Base-by-base conservation (phyloP, 92 coral and sea anemone genomes). In the Diadumene lineata region DNA sequence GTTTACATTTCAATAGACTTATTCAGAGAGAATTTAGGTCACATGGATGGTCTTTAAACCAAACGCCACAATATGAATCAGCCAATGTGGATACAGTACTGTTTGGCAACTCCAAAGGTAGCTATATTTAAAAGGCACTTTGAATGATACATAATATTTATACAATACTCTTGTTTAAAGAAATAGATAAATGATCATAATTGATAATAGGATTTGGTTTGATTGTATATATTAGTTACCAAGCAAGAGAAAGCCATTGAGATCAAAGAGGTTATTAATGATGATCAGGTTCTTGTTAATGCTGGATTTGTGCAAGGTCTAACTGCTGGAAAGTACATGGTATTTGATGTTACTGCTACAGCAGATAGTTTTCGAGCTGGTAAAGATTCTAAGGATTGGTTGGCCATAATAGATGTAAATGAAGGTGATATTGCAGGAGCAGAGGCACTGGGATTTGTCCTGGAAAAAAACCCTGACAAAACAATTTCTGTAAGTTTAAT, bases 21-120 rank as follows among this genome's bases (percentile, higher is more conserved):
- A 25, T 69, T 30, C 7, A 30, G 24, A 50, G 48, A 22, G 75
- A 70, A 19, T 70, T 70, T 34, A 70, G 55, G 51, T 28, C n/a
- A n/a, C 25, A 18, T 11, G 50, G 64, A 27, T 70, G 75, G 75
- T 11, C 29, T 51, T 15, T 6, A 11, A 1, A 11, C 2, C 85
- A 81, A 60, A 74, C 85, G 11, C 85, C 85, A 0, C 85, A 81
- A 56, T 51, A 51, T 19, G 85, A 81, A 30, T 80, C 80, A 26
- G 65, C 31, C 2, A 81, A 60, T 48, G 27, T 57, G n/a, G 50
- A 66, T 21, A 81, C 81, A 2, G 80, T 73, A 24, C 28, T 81
- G 38, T 74, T 73, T 44, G 85, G 85, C 34, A 48, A 15, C 6
- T 56, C 57, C 27, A 38, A 38, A 48, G 80, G 85, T 74, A 66